These are phyloP conservation scores for Pelobates cultripes DNA, from an alignment of 2,797 vertebrate genomes.

Conservation along the genomic window DNA sequence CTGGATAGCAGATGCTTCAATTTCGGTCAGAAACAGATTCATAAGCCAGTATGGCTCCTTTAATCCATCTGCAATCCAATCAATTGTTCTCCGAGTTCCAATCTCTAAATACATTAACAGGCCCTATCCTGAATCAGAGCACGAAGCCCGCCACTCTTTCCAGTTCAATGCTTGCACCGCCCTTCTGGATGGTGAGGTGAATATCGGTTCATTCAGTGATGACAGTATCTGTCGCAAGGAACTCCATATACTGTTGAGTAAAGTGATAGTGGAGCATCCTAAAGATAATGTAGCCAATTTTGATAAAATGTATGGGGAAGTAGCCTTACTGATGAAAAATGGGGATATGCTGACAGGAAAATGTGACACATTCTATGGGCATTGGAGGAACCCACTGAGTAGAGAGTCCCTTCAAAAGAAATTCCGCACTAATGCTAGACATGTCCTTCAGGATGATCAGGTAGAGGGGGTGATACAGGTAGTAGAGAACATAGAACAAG, in stretches of 20 bases:
- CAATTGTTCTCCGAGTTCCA: slow-evolving; percentile 81
- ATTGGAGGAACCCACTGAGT: slow-evolving; percentile 88
- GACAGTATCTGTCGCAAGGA: slow-evolving; percentile 72
- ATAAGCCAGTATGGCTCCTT: slow-evolving; percentile 66
- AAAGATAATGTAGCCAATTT: slow-evolving; percentile 85
- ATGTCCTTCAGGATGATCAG: slow-evolving; percentile 72
- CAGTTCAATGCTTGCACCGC: slow-evolving; percentile 86
- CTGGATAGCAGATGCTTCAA: slow-evolving; percentile 84
- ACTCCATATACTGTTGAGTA: slow-evolving; percentile 75
- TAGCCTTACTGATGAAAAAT: slow-evolving; percentile 75
- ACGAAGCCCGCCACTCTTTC: slow-evolving; percentile 88
- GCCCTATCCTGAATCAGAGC: slow-evolving; percentile 84
- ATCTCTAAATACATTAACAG: slow-evolving; percentile 87
- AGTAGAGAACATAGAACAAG: slow-evolving; percentile 77
- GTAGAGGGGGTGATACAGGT: slow-evolving; percentile 74
- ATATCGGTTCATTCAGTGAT: slow-evolving; percentile 74
- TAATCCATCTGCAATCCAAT: slow-evolving; percentile 71
- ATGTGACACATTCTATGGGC: slow-evolving; percentile 88
- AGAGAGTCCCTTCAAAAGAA: slow-evolving; percentile 82
- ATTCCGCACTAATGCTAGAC: slow-evolving; percentile 77
- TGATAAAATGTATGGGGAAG: slow-evolving; percentile 85
- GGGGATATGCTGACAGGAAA: slow-evolving; percentile 78
- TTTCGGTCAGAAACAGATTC: slow-evolving; percentile 74
- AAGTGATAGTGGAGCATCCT: slow-evolving; percentile 83
- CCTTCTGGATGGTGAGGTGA: slow-evolving; percentile 83